Conservation (phyloP, 2,797 vertebrate genomes). For the Carcharodon carcharias region DNA sequence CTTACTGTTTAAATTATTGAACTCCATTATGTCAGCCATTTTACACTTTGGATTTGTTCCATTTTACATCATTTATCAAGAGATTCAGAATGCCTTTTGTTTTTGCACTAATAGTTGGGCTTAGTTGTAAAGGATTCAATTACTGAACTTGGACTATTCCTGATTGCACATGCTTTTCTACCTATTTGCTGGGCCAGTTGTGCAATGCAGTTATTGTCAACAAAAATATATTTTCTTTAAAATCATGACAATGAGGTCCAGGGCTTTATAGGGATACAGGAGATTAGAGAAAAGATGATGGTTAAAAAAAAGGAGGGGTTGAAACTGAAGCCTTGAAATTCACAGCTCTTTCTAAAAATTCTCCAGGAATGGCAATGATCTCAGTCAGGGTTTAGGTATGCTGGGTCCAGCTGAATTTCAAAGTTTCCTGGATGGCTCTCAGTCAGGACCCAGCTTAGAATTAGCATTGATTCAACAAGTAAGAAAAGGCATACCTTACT, state of each 20-base stretch:
- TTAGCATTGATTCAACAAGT: neutral
- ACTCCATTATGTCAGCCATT: conserved; percentile 9
- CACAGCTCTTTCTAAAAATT: neutral
- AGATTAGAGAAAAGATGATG: neutral
- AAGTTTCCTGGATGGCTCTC: neutral
- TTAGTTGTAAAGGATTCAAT: neutral
- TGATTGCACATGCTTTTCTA: neutral
- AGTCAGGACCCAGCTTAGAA: neutral
- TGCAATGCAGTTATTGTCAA: neutral
- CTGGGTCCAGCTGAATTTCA: too few relatives aligned
- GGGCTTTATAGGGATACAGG: neutral
- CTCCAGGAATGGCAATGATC: neutral
- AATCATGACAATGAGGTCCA: neutral
- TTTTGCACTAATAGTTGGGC: neutral
- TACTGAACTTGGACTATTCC: neutral
- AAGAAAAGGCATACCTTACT: neutral
- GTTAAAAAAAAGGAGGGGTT: neutral
- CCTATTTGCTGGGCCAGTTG: neutral
- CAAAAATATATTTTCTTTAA: neutral
- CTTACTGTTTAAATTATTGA: conserved; percentile 14
- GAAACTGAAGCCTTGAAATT: neutral
- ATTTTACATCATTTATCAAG: neutral
- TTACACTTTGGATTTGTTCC: neutral
- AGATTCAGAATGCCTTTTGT: neutral
- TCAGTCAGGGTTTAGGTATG: neutral